Evolutionary conservation across 23 tunicate genomes (phyloP).

Genomic region (Oikopleura dioica): DNA sequence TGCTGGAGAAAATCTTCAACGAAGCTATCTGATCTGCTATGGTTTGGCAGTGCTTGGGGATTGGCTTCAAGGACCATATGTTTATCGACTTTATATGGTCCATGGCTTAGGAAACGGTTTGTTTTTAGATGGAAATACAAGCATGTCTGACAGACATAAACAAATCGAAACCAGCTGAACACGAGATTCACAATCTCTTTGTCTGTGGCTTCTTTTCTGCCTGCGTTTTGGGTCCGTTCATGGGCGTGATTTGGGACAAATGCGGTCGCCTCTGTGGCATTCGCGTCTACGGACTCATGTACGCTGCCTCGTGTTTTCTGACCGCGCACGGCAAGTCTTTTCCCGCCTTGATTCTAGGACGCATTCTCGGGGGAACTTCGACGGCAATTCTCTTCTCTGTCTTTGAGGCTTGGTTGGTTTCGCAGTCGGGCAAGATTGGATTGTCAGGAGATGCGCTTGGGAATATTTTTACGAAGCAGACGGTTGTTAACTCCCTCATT

Average conservation of each 20-base stretch:
- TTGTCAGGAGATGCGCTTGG: conserved; percentile 17
- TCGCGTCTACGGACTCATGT: conserved; percentile 27
- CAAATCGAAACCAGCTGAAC: conserved; percentile 21
- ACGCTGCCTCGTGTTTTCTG: conserved; percentile 24
- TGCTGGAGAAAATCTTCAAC: too few relatives aligned
- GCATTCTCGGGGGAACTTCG: conserved; percentile 31
- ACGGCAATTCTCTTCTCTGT: conserved; percentile 42
- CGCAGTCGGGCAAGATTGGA: conserved; percentile 16
- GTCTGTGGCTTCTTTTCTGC: conserved; percentile 47
- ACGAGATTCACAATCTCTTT: conserved; percentile 32
- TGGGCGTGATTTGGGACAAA: conserved; percentile 29
- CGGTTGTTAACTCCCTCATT: conserved; percentile 30
- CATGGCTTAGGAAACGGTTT: background rate
- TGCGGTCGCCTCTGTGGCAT: conserved; percentile 30
- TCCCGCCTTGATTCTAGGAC: conserved; percentile 21
- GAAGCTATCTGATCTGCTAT: background rate
- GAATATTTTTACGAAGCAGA: conserved; percentile 25
- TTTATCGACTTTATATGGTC: conserved; percentile 17
- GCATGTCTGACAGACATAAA: background rate
- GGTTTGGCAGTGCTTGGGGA: conserved; percentile 17
- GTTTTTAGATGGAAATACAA: background rate
- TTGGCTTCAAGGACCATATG: conserved; percentile 64
- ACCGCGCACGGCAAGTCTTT: conserved; percentile 42
- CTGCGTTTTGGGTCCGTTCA: conserved; percentile 30
- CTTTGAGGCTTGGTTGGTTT: conserved; percentile 47